A percentile compares a stretch with the other conserved stretches of the same genome.
Evolutionary conservation across 2,113 vertebrate species (phyloP).

Genomic region (Corythaeola cristata): DNA sequence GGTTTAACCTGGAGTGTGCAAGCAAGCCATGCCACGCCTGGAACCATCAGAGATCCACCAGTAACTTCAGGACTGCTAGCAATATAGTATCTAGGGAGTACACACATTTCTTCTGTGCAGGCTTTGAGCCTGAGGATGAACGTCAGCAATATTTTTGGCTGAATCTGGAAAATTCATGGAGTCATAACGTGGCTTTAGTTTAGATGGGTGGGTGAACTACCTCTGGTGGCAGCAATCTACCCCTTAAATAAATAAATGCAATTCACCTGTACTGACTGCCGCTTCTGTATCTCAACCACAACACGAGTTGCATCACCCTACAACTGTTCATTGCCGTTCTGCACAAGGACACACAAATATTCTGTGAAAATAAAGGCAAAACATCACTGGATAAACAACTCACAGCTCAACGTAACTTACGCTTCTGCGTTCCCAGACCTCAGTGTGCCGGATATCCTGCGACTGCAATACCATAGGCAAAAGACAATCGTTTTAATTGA

Average conservation of each 20-base stretch:
- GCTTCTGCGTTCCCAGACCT: background rate
- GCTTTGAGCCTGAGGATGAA: background rate
- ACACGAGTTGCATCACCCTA: background rate
- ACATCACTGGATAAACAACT: background rate
- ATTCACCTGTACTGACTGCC: background rate
- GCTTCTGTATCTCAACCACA: background rate
- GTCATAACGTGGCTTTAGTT: background rate
- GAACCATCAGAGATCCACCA: background rate
- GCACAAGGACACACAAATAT: background rate
- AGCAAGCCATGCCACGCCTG: background rate
- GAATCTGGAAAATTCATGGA: background rate
- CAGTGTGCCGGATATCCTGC: background rate
- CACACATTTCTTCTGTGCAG: background rate
- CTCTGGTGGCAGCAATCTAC: background rate
- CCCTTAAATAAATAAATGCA: background rate
- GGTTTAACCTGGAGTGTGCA: background rate
- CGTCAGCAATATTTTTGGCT: background rate
- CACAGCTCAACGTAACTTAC: background rate
- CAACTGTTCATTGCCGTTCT: background rate
- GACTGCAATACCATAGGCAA: background rate
- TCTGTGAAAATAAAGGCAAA: background rate
- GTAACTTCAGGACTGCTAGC: background rate
- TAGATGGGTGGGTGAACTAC: background rate
- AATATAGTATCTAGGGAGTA: background rate
- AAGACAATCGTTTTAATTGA: slow-evolving; percentile 32